Base-by-base conservation (phyloP, 2,797 vertebrate species). In the Hirundo rustica region DNA sequence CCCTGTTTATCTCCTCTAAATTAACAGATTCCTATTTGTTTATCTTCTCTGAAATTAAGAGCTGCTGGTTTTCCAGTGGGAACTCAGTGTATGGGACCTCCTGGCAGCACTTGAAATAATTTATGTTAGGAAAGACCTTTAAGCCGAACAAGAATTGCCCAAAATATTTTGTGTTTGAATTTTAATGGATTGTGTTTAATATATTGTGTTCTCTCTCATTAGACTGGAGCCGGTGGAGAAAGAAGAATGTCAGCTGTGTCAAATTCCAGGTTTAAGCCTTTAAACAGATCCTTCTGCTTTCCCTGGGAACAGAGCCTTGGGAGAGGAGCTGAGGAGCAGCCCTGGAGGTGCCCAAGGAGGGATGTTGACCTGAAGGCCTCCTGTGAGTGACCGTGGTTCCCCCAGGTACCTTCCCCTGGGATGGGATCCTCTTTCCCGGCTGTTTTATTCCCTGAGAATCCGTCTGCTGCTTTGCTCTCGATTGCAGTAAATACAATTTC, bases 211-310 rank as follows among this genome's bases (percentile, higher is more conserved):
- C 91, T 72, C 40, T 18, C 25, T 36, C 2, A 2, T 10, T 8
- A 9, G 27, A 2, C 5, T 13, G 34, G 53, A 22, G 26, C 1
- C 20, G 32, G 22, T 16, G 68, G 50, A 40, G 66, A 53, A 25
- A 10, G 12, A 8, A n/a, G 45, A 26, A 19, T 1, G 11, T 9
- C 17, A 80, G 21, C 32, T 15, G 0, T 3, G 3, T 29, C 8
- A 10, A 5, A 3, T 42, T 62, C 23, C 32, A 44, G 42, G 4
- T 51, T 60, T 8, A 20, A 34, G 36, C 4, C 10, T 17, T 26
- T 0, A 2, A 12, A 2, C 11, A 2, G 14, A 7, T 42, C 16
- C 29, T 54, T 4, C 38, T 47, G 2, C 32, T 54, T 16, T 5
- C 18, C 19, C 1, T 13, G 27, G 7, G 27, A 29, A 2, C 18